Conservation (phyloP, 2,113 vertebrate species). For the Phalacrocorax brasilianus region DNA sequence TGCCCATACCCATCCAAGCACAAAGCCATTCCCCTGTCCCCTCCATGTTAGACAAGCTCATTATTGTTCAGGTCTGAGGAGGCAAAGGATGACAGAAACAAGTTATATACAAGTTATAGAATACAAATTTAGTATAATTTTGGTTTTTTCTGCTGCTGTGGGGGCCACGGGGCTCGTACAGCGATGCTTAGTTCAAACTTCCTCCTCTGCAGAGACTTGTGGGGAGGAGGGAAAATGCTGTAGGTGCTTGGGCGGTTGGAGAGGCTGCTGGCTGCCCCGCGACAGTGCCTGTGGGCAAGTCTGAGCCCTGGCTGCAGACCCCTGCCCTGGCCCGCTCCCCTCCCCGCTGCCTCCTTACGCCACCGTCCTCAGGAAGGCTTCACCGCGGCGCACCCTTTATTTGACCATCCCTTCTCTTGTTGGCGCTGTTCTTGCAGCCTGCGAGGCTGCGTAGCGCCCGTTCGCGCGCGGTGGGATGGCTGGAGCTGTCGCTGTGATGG, state of each 20-base stretch:
- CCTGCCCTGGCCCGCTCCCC: neutral
- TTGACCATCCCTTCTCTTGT: neutral
- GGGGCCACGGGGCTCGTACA: fast-evolving
- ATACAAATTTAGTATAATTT: neutral
- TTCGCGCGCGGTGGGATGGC: neutral
- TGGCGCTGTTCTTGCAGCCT: neutral
- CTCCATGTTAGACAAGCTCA: neutral
- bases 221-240: neutral
- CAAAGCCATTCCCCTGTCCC: neutral
- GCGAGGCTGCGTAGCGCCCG: fast-evolving
- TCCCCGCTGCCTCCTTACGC: neutral
- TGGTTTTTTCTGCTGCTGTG: neutral
- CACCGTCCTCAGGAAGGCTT: neutral
- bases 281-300: neutral
- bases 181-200: neutral
- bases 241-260: fast-evolving
- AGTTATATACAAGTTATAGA: neutral
- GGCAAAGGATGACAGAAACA: neutral
- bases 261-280: neutral
- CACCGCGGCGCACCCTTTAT: neutral
- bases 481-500: neutral
- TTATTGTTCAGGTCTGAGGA: neutral
- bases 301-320: neutral
- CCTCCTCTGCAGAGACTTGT: neutral
- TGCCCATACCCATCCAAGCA: neutral